A percentile compares a stretch with the other conserved stretches of the same genome.
Evolutionary conservation across 2,797 vertebrate genomes (phyloP).

Genomic region (Peromyscus attwateri): DNA sequence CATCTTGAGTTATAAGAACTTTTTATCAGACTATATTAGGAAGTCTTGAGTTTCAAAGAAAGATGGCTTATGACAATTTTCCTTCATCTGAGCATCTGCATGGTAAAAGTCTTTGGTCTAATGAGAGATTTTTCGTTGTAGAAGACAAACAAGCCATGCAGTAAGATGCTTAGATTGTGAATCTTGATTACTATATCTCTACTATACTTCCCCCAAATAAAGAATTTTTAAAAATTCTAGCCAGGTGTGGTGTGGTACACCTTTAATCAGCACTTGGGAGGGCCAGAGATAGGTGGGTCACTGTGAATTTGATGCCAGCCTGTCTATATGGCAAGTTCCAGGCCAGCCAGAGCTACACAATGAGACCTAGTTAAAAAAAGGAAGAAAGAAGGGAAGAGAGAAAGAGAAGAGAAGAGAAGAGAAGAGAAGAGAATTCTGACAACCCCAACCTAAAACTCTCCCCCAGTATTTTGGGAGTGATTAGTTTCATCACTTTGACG

Average conservation of each 20-base stretch:
- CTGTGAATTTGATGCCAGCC: not conserved
- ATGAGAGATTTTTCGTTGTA: not conserved
- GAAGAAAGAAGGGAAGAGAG: not conserved
- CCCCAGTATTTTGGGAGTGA: not conserved
- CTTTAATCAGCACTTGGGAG: not conserved
- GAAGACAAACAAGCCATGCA: not conserved
- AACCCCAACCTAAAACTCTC: not conserved
- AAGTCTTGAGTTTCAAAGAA: slow-evolving; percentile 13
- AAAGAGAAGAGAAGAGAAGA: not conserved
- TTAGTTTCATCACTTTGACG: not conserved
- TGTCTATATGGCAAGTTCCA: not conserved
- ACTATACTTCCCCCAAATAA: not conserved
- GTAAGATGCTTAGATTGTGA: not conserved
- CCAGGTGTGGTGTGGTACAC: not conserved
- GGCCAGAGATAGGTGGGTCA: not conserved
- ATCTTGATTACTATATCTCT: not conserved
- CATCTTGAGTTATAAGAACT: not conserved
- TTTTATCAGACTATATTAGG: not conserved
- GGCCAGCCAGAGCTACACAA: not conserved
- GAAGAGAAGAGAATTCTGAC: not conserved
- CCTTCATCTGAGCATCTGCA: slow-evolving; percentile 12
- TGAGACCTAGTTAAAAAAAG: not conserved
- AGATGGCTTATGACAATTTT: not conserved
- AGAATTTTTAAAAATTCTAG: not conserved
- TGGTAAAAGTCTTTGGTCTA: not conserved